phyloP scores from a whole-genome alignment of 2,888 invertebrate species.

The Sesia bembeciformis region DNA sequence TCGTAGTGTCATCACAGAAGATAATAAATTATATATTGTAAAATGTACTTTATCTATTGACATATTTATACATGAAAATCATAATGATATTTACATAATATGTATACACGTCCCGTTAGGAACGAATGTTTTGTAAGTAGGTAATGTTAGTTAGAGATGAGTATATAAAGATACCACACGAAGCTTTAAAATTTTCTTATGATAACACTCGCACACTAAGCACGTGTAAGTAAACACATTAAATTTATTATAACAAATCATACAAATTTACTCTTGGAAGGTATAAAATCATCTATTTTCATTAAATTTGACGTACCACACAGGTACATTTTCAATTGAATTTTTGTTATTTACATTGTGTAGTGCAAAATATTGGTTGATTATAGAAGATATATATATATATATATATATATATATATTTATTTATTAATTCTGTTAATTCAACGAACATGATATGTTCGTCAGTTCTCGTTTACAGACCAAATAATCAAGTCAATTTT shows the following conservation, averaged over 20 bases:
- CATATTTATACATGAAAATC: conserved; percentile 70
- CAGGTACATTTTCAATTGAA: too few species aligned
- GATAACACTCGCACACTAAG: conserved; percentile 71
- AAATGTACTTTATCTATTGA: conserved; percentile 66
- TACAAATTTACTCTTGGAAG: not conserved
- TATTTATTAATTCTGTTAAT: too few species aligned
- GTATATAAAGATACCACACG: conserved; percentile 69
- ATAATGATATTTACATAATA: conserved; percentile 71
- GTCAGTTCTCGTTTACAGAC: conserved; percentile 48
- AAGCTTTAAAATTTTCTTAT: conserved; percentile 74
- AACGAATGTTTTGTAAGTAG: conserved; percentile 70
- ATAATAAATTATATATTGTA: conserved; percentile 64
- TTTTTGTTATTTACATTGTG: not conserved
- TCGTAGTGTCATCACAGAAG: conserved; percentile 66
- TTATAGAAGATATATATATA: too few species aligned
- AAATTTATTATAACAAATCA: not conserved
- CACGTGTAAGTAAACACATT: conserved; percentile 44
- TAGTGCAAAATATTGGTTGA: not conserved
- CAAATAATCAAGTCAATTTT: conserved; percentile 67
- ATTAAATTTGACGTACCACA: too few species aligned
- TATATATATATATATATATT: too few species aligned
- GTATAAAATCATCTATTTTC: not conserved
- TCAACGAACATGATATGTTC: conserved; percentile 2
- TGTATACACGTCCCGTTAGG: conserved; percentile 75
- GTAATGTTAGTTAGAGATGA: conserved; percentile 67